Evolutionary conservation across 2,797 vertebrate genomes (phyloP).

Genomic region (Agapornis canus): DNA sequence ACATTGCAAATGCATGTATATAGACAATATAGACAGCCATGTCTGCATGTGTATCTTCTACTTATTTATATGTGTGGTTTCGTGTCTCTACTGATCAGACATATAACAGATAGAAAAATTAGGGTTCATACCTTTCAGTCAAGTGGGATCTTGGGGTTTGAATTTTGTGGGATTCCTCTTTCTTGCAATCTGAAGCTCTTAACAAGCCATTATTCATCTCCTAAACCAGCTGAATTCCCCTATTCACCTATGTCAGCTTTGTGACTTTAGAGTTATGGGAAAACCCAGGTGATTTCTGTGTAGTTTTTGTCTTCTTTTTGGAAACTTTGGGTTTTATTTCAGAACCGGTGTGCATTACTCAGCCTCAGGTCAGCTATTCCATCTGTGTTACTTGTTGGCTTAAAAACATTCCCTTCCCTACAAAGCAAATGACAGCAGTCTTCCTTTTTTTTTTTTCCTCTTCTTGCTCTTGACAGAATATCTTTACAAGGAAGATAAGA

Average conservation of each 20-base stretch:
- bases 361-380: background rate
- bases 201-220: background rate
- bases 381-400: background rate
- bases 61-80: background rate
- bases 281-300: background rate
- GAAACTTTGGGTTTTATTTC: background rate
- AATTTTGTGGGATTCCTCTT: background rate
- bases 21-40: background rate
- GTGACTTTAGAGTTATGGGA: background rate
- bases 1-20: background rate
- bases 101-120: fast-evolving
- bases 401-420: background rate
- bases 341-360: background rate
- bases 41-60: background rate
- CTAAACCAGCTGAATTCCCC: background rate
- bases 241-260: background rate
- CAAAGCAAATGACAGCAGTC: background rate
- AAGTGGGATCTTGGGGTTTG: background rate
- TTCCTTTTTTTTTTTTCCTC: background rate
- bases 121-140: background rate
- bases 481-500: background rate
- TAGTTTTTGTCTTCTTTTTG: background rate
- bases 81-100: background rate
- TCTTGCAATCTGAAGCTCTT: background rate
- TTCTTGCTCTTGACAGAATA: background rate